These are phyloP conservation scores for Drosophila recens DNA, from an alignment of 2,888 invertebrate species.

Conservation along the genomic window DNA sequence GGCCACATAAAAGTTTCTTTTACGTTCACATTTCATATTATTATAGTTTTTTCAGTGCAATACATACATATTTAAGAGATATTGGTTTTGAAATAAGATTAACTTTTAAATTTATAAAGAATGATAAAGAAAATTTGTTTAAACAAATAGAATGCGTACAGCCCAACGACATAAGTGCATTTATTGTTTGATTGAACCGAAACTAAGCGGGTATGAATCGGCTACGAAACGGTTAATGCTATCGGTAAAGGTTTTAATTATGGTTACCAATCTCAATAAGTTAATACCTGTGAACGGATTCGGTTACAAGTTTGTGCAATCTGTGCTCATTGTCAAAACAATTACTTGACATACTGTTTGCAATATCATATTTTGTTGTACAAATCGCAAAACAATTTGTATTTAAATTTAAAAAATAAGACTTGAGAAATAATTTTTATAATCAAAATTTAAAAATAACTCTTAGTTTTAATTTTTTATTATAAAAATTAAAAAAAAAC, in stretches of 20 bases:
- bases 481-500: too few species aligned
- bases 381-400: too few species aligned
- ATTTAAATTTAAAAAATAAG: too few species aligned
- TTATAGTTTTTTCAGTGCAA: too few species aligned
- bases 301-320: background rate
- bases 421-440: too few species aligned
- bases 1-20: background rate
- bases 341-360: background rate
- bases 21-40: background rate
- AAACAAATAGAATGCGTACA: background rate
- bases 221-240: background rate
- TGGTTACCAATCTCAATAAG: background rate
- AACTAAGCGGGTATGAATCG: background rate
- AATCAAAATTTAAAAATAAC: too few species aligned
- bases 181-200: background rate
- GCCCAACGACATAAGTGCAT: background rate
- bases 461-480: too few species aligned
- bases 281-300: too few species aligned
- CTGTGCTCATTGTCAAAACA: background rate
- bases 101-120: too few species aligned
- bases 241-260: background rate
- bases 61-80: too few species aligned
- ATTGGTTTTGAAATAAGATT: background rate
- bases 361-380: background rate
- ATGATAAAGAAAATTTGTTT: background rate